Percentiles rank a stretch among this genome's conserved stretches.
Conservation (phyloP, 2,888 invertebrate genomes). For the Geophilus truncorum region DNA sequence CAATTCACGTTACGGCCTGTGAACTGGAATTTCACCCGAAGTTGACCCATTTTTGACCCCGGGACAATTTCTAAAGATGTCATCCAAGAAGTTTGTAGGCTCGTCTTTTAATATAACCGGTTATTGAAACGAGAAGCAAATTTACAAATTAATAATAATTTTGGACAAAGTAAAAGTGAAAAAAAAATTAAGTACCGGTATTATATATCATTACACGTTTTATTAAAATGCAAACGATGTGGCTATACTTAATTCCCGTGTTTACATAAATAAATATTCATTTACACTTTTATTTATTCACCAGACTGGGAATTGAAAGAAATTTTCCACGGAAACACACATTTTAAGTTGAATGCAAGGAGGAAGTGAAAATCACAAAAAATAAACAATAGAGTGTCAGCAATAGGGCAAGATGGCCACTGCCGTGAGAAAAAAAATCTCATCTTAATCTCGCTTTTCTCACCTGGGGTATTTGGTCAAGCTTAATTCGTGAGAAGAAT, state of each 20-base stretch:
- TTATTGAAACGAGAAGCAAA: background rate
- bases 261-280: background rate
- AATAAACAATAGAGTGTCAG: background rate
- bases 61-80: background rate
- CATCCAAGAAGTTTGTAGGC: background rate
- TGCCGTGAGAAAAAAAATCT: background rate
- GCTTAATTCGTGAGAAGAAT: background rate
- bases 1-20: background rate
- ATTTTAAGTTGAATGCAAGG: background rate
- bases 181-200: background rate
- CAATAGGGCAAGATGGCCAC: slow-evolving; percentile 6
- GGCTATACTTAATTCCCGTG: background rate
- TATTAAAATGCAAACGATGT: background rate
- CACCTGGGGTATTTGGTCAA: slow-evolving; percentile 24
- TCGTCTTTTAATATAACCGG: background rate
- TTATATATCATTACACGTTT: background rate
- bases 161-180: background rate
- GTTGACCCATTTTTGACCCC: background rate
- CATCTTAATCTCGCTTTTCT: background rate
- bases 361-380: background rate
- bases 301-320: background rate
- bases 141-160: background rate
- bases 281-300: background rate
- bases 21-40: slow-evolving; percentile 20
- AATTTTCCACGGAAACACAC: background rate